A percentile compares a stretch with the other conserved stretches of the same genome.
These are phyloP conservation scores for Macropus fuliginosus DNA, from an alignment of 2,797 vertebrate species.

Conservation along the genomic window DNA sequence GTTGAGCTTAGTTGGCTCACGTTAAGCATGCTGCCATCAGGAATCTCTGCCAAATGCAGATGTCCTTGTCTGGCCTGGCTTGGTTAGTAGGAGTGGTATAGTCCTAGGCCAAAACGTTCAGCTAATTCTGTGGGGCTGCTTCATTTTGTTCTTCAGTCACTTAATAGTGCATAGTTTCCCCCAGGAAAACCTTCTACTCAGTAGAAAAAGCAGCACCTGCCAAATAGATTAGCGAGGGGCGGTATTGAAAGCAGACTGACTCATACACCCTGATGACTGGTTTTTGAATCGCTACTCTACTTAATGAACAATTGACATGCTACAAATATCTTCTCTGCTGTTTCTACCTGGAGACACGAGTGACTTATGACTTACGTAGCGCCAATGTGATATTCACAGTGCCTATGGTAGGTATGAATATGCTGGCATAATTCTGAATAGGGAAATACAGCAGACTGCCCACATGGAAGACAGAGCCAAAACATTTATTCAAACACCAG, in stretches of 20 bases:
- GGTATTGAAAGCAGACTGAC: neutral
- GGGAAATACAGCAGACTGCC: no score
- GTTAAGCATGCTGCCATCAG: neutral
- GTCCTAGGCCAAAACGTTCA: conserved; percentile 29
- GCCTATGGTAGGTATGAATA: no score
- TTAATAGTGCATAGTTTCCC: conserved; percentile 56
- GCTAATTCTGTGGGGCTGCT: conserved; percentile 46
- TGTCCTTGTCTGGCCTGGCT: conserved; percentile 1
- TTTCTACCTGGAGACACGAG: neutral
- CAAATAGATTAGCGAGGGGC: conserved; percentile 51
- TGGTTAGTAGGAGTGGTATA: neutral
- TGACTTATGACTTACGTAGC: neutral
- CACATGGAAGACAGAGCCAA: no score
- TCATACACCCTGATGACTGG: conserved; percentile 27
- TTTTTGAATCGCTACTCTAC: neutral
- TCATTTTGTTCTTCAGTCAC: conserved; percentile 9
- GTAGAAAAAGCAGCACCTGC: conserved; percentile 67
- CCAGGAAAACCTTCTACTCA: conserved; percentile 56
- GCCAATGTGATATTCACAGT: no score
- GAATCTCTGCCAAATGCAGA: conserved; percentile 3
- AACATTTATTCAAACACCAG: no score
- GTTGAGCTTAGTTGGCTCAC: neutral
- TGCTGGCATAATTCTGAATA: no score
- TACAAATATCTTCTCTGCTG: neutral
- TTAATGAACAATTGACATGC: neutral